A percentile compares a stretch with the other conserved stretches of the same genome.
These are phyloP conservation scores for Erpornis zantholeuca DNA, from an alignment of 2,113 vertebrate genomes.

Conservation along the genomic window DNA sequence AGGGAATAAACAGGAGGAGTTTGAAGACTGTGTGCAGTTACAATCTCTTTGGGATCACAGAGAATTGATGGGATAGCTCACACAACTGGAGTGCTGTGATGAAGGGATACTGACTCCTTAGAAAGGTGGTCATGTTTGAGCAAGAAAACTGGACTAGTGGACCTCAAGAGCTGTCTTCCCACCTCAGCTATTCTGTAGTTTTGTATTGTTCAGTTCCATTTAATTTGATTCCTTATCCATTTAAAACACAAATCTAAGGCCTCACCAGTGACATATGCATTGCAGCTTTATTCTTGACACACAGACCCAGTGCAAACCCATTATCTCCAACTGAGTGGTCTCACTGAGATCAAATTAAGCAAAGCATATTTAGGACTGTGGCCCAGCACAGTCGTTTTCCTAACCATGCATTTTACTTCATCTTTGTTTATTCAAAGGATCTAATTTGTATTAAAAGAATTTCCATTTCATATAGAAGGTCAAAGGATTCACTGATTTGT, in stretches of 20 bases:
- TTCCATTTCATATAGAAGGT: background rate
- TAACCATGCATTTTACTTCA: background rate
- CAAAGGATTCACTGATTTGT: background rate
- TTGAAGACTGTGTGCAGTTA: background rate
- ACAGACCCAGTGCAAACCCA: background rate
- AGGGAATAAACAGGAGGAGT: background rate
- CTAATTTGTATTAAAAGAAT: background rate
- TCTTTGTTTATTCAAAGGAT: background rate
- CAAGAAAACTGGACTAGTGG: background rate
- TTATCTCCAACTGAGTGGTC: background rate
- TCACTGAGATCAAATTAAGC: background rate
- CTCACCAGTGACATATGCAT: background rate
- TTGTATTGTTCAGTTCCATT: background rate
- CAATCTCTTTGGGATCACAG: background rate
- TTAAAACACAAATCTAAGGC: background rate
- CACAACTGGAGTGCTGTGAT: background rate
- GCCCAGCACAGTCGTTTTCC: background rate
- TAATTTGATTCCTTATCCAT: background rate
- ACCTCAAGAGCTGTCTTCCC: background rate
- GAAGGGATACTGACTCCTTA: background rate
- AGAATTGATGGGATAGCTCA: background rate
- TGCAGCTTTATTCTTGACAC: background rate
- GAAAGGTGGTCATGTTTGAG: background rate
- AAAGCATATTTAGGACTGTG: background rate
- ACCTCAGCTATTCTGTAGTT: background rate